phyloP scores from a whole-genome alignment of 2,797 vertebrate species.

The Coranthus polyacanthus region DNA sequence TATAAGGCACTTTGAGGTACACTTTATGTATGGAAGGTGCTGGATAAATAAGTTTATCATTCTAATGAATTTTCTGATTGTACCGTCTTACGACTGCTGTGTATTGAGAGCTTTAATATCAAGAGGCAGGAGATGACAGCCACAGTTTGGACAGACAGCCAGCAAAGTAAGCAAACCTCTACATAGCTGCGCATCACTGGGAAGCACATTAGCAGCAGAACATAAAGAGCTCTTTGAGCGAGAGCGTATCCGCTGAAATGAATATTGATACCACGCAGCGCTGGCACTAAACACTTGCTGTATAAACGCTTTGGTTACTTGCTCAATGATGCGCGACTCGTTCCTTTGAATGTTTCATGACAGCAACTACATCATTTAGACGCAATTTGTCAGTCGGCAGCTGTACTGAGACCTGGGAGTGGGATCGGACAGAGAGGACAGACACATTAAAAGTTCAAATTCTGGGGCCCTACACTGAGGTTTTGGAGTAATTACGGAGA shows the following conservation, averaged over 20 bases:
- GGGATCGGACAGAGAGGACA: constrained; percentile 29
- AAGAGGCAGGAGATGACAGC: constrained; percentile 3
- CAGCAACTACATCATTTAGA: constrained; percentile 78
- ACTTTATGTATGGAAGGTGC: no score
- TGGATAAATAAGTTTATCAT: no score
- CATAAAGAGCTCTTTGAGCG: constrained; percentile 41
- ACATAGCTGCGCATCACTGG: constrained; percentile 27
- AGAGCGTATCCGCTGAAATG: constrained; percentile 49
- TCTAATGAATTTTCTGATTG: neutral
- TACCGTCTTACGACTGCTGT: neutral
- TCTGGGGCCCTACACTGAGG: constrained; percentile 47
- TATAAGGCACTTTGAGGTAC: no score
- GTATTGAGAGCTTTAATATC: neutral
- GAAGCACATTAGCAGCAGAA: constrained; percentile 41
- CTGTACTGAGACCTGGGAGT: constrained; percentile 62
- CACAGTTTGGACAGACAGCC: constrained; percentile 18
- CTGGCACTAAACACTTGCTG: constrained; percentile 51
- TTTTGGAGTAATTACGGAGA: constrained; percentile 53
- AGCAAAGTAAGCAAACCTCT: constrained; percentile 18
- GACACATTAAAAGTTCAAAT: constrained; percentile 69
- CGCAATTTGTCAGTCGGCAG: constrained; percentile 78
- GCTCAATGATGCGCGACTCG: constrained; percentile 56
- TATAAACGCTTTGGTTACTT: constrained; percentile 68
- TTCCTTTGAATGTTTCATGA: constrained; percentile 81
- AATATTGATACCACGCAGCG: constrained; percentile 67